Base-by-base conservation (phyloP, 1,140 invertebrate species). In the Camponotus floridanus region DNA sequence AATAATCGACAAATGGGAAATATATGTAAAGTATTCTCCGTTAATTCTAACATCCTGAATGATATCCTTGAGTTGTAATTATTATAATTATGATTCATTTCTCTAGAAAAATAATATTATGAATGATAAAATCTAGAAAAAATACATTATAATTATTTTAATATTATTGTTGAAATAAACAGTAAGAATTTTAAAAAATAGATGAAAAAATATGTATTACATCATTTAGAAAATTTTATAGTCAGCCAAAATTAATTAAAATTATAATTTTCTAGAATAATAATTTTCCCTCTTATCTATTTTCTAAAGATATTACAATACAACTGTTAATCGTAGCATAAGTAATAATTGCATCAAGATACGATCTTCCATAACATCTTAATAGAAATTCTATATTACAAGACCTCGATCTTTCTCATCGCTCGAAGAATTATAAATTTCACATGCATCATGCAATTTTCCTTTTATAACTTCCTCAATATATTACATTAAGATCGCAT, bases 381-480 rank as follows among this genome's bases (percentile, higher is more conserved):
- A 39, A 68, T 26, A 21, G 13, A 31, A 39, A 8, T 18, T 39
- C 18, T 26, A 57, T 11, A 13, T 57, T 26, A 26, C 36, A 9
- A 61, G 31, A 36, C 76, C 42, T 79, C 76, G 76, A 78, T 79
- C 31, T 79, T 67, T 67, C n/a, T 7, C 45, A 51, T 67, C 13
- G 26, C 61, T 64, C 42, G 15, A 42, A 62, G 31, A 67, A 7
- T 26, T 65, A 79, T 55, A 33, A 65, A 64, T 79, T 42, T 79
- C 36, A 67, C 61, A 36, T 15, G 13, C 11, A 48, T 48, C 45
- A 9, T 65, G 76, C 11, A 67, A 65, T 79, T 67, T 79, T 65
- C 62, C 33, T 45, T 67, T 39, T 26, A 79, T 15, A 64, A 6
- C n/a, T 79, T 79, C 76, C 76, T 79, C 15, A 36, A 78, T 36